Evolutionary conservation across 2,113 vertebrate species (phyloP), one percentile per base, ranked within the genome.

Genomic region (Guaruba guarouba): DNA sequence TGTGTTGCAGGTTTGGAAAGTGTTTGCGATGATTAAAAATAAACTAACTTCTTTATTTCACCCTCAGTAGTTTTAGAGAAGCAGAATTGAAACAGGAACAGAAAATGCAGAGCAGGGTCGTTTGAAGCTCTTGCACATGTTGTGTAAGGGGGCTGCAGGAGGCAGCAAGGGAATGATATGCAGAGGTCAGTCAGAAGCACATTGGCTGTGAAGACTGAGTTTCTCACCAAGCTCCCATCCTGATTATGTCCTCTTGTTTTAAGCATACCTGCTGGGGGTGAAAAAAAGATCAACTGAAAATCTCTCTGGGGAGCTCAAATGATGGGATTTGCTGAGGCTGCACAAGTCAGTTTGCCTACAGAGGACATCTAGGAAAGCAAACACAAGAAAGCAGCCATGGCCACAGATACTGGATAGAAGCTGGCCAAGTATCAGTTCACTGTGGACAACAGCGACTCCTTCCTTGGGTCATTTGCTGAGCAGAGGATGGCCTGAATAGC

Each of bases 51-150:
- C 86, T 89, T 86, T 68, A 17, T 94, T 93, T 86, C 0, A 0
- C 63, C 24, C 82, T 48, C 57, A 35, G 62, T 80, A 84, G 33
- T 31, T 93, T 88, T 48, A 63, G 67, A 90, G 87, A 92, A 96
- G 95, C 2, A 4, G 94, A 97, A 96, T 2, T 91, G 92, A 96
- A 97, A 97, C 88, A 28, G 88, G 96, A 97, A 97, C 88, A 78
- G 86, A 96, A 91, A 96, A 68, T 2, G 14, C 11, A 7, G 54
- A 48, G 46, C 6, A 1, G 86, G 18, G 20, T 31, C 2, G 1
- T 61, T 69, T 63, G 37, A 81, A 87, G 73, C 14, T 31, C 37
- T 31, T 37, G 35, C 51, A 17, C 6, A 11, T 3, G 43, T 11
- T 49, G 31, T 3, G 0, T 8, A 14, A 0, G 22, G 15, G 10